Evolutionary conservation across 2,888 invertebrate genomes (phyloP).

Genomic region (Dendrolimus houi): DNA sequence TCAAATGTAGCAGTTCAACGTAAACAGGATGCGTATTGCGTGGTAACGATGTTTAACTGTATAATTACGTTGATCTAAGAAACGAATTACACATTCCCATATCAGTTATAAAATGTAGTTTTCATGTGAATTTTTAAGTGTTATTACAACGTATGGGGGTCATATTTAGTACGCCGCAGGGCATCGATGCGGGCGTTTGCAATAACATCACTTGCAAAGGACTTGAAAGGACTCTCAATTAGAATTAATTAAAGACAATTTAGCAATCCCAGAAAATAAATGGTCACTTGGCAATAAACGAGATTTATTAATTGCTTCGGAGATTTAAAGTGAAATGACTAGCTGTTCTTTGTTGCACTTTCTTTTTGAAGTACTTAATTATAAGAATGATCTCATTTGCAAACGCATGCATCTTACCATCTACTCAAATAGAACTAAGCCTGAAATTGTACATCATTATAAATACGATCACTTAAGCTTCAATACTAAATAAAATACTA

Average conservation of each 20-base stretch:
- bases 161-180: slow-evolving; percentile 32
- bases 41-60: slow-evolving; percentile 30
- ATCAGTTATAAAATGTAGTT: slow-evolving; percentile 25
- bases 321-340: background rate
- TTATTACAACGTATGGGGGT: slow-evolving; percentile 38
- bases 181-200: slow-evolving; percentile 62
- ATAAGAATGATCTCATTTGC: too few species aligned
- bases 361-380: too few species aligned
- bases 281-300: slow-evolving; percentile 60
- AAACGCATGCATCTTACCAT: too few species aligned
- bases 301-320: slow-evolving; percentile 50
- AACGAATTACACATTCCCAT: slow-evolving; percentile 21
- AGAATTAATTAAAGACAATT: slow-evolving; percentile 75
- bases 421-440: too few species aligned
- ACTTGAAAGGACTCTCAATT: slow-evolving; percentile 64
- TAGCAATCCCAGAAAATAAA: slow-evolving; percentile 66
- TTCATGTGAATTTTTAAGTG: slow-evolving; percentile 46
- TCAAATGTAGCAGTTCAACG: slow-evolving; percentile 22
- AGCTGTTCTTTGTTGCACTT: background rate
- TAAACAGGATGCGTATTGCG: slow-evolving; percentile 33
- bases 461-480: too few species aligned
- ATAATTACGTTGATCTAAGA: slow-evolving; percentile 30
- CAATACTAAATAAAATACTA: too few species aligned
- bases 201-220: slow-evolving; percentile 57
- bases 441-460: too few species aligned